phyloP scores from a whole-genome alignment of 2,113 vertebrate genomes.

The Terrapene triunguis region DNA sequence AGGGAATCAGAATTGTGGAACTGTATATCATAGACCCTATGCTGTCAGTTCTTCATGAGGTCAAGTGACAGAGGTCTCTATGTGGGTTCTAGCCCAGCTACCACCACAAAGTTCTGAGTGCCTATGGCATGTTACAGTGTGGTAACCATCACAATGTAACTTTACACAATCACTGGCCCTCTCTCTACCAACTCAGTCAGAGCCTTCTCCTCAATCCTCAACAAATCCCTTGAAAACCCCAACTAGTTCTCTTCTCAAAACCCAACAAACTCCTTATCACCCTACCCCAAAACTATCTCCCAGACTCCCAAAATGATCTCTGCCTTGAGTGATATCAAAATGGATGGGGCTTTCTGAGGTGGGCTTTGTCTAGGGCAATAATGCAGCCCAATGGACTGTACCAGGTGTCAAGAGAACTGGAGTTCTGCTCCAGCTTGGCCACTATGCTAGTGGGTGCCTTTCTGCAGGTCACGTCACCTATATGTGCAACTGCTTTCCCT shows the following conservation, averaged over 20 bases:
- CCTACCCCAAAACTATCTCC: neutral
- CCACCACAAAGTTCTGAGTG: fast-evolving
- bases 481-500: neutral
- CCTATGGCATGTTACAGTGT: neutral
- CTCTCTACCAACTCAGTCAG: fast-evolving
- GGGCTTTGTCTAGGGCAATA: neutral
- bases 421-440: neutral
- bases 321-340: neutral
- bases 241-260: neutral
- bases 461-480: neutral
- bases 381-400: neutral
- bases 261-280: fast-evolving
- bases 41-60: neutral
- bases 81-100: fast-evolving
- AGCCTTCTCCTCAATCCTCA: neutral
- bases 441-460: neutral
- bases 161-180: fast-evolving
- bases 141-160: fast-evolving
- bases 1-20: fast-evolving
- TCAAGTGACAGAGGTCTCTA: fast-evolving
- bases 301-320: fast-evolving
- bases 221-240: fast-evolving
- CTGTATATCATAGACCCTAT: fast-evolving
- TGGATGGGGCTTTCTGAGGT: neutral
- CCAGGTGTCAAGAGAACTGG: neutral